These are phyloP conservation scores for Danionella dracula DNA, from an alignment of 2,797 vertebrate species.

Conservation along the genomic window DNA sequence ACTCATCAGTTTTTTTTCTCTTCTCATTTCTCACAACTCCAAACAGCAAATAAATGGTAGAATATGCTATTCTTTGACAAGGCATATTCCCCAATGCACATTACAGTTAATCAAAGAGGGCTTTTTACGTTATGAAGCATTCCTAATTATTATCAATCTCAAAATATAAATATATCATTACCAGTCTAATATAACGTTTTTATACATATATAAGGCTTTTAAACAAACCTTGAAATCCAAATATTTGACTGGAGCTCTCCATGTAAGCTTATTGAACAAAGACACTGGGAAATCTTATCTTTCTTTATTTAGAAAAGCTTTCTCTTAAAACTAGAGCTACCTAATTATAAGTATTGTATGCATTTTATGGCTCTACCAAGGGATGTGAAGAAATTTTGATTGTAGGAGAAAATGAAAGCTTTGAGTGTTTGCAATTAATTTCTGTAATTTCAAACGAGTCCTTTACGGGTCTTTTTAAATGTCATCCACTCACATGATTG, in stretches of 20 bases:
- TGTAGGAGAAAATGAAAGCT: slow-evolving; percentile 49
- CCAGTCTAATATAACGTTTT: slow-evolving; percentile 25
- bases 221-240: slow-evolving; percentile 34
- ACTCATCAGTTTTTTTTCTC: background rate
- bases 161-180: slow-evolving; percentile 27
- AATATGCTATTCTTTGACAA: too few relatives aligned
- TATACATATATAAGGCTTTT: slow-evolving; percentile 15
- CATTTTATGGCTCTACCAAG: slow-evolving; percentile 51
- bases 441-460: slow-evolving; percentile 62
- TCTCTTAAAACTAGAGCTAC: slow-evolving; percentile 49
- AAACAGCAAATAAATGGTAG: background rate
- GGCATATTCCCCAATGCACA: too few relatives aligned
- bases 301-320: slow-evolving; percentile 44
- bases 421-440: slow-evolving; percentile 61
- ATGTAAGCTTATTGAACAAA: slow-evolving; percentile 32
- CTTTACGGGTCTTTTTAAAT: slow-evolving; percentile 67
- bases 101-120: slow-evolving; percentile 26
- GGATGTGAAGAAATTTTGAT: slow-evolving; percentile 57
- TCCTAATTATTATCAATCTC: slow-evolving; percentile 18
- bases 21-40: background rate
- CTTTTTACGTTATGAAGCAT: slow-evolving; percentile 15
- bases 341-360: slow-evolving; percentile 55
- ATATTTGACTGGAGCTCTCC: slow-evolving; percentile 35
- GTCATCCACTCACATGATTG: slow-evolving; percentile 65
- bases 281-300: slow-evolving; percentile 36